A percentile compares a stretch with the other conserved stretches of the same genome.
Conservation (phyloP, 2,113 vertebrate species). For the Thalassoma bifasciatum region DNA sequence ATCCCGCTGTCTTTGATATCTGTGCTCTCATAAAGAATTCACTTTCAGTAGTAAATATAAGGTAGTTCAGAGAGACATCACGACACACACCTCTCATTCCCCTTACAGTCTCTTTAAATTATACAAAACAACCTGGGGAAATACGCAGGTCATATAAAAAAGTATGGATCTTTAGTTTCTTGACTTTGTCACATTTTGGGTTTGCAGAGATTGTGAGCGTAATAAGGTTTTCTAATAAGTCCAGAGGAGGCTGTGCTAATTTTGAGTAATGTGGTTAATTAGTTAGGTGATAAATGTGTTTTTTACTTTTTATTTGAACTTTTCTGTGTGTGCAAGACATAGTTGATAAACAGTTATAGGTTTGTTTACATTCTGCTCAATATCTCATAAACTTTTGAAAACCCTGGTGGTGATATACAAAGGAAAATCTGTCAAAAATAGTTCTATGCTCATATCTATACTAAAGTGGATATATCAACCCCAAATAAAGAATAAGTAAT, state of each 20-base stretch:
- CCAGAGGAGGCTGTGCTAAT: conserved; percentile 5
- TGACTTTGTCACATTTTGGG: conserved; percentile 50
- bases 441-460: background rate
- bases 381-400: background rate
- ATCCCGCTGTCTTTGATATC: conserved; percentile 99
- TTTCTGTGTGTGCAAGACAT: no score
- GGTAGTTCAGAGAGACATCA: conserved; percentile 99
- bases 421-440: background rate
- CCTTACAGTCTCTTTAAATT: conserved; percentile 95
- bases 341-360: background rate
- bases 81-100: conserved; percentile 89
- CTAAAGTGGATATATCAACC: background rate
- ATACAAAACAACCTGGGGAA: conserved; percentile 86
- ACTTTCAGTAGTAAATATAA: conserved; percentile 99
- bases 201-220: conserved; percentile 22
- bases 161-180: conserved; percentile 44
- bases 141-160: conserved; percentile 66
- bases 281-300: background rate
- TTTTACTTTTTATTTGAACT: background rate
- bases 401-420: background rate
- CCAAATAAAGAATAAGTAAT: background rate
- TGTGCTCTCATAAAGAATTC: conserved; percentile 99
- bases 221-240: conserved; percentile 24
- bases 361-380: background rate
- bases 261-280: background rate